Percentiles rank a stretch among this genome's conserved stretches.
Evolutionary conservation across 2,797 vertebrate species (phyloP).

Genomic region (Amazona finschi): DNA sequence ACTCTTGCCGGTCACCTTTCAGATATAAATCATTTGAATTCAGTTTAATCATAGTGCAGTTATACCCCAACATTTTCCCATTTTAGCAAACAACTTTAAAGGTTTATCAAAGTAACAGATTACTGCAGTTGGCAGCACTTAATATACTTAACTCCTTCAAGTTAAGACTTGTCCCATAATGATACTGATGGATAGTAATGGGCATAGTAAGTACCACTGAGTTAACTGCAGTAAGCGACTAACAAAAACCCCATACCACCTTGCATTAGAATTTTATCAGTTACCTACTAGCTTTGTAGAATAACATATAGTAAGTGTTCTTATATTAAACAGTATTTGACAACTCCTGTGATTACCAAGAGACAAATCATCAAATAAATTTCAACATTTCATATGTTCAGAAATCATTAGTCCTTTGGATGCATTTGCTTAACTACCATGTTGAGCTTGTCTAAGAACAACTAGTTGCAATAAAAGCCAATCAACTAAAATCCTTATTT

Average conservation of each 20-base stretch:
- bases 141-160: neutral
- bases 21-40: slow-evolving; percentile 91
- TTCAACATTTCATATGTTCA: neutral
- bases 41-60: slow-evolving; percentile 77
- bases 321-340: neutral
- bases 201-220: neutral
- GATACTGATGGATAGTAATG: neutral
- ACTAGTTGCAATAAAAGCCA: neutral
- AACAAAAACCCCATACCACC: neutral
- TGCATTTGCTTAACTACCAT: neutral
- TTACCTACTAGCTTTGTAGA: neutral
- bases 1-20: slow-evolving; percentile 96
- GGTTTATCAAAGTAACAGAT: slow-evolving; percentile 51
- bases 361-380: neutral
- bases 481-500: neutral
- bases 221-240: neutral
- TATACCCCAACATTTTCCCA: slow-evolving; percentile 60
- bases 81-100: slow-evolving; percentile 61
- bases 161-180: neutral
- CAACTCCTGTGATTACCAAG: neutral
- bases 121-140: slow-evolving; percentile 48
- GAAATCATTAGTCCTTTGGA: neutral
- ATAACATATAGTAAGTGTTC: neutral
- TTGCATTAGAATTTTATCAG: neutral
- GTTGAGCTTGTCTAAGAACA: neutral